Evolutionary conservation across 2,113 vertebrate species (phyloP), one percentile per base, ranked within the genome.

Genomic region (Alosa alosa): DNA sequence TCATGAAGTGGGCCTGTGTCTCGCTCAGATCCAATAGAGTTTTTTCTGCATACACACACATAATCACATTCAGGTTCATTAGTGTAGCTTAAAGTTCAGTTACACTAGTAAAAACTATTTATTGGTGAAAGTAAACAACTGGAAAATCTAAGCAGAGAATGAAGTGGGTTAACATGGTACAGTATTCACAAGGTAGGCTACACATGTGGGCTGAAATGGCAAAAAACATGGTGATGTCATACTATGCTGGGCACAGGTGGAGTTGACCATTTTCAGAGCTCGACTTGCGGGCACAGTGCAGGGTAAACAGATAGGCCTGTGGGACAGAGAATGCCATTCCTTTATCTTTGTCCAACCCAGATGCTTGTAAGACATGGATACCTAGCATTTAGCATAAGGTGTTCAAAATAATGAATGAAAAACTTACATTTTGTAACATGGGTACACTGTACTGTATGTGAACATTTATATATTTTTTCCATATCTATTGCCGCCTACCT

Each of bases 261-360:
- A 88, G 86, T 91, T 90, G 72, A 83, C 82, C 50, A 90, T 91
- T 89, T 91, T 94, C 84, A 95, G 86, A 84, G 95, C 95, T 47
- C 92, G 90, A 81, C 86, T 93, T 81, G 91, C 93, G 10, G 94
- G 88, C 18, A 92, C 87, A 0, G 94, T 94, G 52, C 94, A 95
- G 0, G 94, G 94, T 87, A 96, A 86, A 86, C 95, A 95, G 87
- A 96, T 90, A 0, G 95, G 94, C 86, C 94, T 94, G 89, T 87
- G 47, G 57, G n/a, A 81, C 1, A 78, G 7, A 81, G 4, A 84
- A 3, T 82, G 5, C 39, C 15, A 84, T 81, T 20, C 46, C 88
- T 68, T 1, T 22, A 6, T 25, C 17, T 78, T 11, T 44, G 49
- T 45, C 39, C 25, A 31, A 78, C 11, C 6, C 25, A 20, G 50